Evolutionary conservation across 2,113 vertebrate genomes (phyloP).

Genomic region (Salvelinus namaycush): DNA sequence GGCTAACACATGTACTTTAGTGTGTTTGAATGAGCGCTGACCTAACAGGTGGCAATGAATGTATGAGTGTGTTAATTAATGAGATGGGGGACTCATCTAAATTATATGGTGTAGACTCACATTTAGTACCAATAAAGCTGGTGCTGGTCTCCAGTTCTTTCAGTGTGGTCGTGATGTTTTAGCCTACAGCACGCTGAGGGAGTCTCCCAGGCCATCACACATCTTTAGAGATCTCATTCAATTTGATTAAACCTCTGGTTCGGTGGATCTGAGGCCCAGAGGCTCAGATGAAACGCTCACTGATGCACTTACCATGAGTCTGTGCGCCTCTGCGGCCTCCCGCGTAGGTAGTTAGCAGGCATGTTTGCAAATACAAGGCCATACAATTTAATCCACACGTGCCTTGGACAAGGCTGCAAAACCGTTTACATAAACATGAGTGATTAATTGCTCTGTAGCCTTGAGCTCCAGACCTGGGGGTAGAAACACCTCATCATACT

Average conservation of each 20-base stretch:
- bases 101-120: too few species aligned
- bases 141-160: not conserved
- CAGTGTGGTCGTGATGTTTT: too few species aligned
- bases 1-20: too few species aligned
- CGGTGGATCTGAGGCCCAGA: not conserved
- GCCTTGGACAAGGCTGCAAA: not conserved
- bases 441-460: not conserved
- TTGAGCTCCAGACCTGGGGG: not conserved
- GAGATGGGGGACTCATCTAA: too few species aligned
- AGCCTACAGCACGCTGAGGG: not conserved
- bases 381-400: not conserved
- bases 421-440: slow-evolving; percentile 2
- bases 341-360: not conserved
- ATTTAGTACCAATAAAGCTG: too few species aligned
- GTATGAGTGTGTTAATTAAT: too few species aligned
- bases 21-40: too few species aligned
- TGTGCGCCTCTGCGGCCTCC: not conserved
- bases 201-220: not conserved
- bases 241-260: not conserved
- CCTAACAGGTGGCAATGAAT: too few species aligned
- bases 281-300: not conserved
- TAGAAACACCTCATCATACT: not conserved
- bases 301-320: not conserved
- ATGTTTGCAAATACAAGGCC: not conserved
- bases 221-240: not conserved